Evolutionary conservation across 1,140 invertebrate species (phyloP).

Genomic region (Orchesella cincta): DNA sequence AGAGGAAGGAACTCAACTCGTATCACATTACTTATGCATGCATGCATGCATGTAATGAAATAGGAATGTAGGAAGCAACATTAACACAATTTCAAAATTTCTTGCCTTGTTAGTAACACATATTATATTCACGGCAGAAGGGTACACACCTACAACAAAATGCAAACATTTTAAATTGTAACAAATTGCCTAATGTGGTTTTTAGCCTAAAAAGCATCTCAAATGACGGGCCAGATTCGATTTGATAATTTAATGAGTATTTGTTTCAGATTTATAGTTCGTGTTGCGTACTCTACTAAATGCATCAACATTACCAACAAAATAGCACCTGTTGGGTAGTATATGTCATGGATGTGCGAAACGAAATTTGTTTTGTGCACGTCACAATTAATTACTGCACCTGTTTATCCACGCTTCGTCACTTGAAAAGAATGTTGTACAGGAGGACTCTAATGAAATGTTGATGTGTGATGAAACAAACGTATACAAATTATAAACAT

Average conservation of each 20-base stretch:
- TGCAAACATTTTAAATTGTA: no score
- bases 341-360: neutral
- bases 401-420: neutral
- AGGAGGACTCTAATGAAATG: no score
- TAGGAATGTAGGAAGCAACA: neutral
- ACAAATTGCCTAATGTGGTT: neutral
- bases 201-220: neutral
- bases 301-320: neutral
- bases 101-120: neutral
- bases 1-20: neutral
- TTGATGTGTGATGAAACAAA: no score
- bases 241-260: no score
- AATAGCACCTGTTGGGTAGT: neutral
- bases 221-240: neutral
- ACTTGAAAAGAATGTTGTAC: no score
- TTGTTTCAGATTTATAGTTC: neutral
- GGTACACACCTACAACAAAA: no score
- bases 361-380: neutral
- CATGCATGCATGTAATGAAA: neutral
- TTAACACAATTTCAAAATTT: neutral
- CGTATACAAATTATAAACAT: no score
- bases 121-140: neutral
- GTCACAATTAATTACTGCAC: neutral
- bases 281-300: neutral
- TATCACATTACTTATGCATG: neutral